Conservation (phyloP, 2,888 invertebrate genomes). For the Mythimna pallens region DNA sequence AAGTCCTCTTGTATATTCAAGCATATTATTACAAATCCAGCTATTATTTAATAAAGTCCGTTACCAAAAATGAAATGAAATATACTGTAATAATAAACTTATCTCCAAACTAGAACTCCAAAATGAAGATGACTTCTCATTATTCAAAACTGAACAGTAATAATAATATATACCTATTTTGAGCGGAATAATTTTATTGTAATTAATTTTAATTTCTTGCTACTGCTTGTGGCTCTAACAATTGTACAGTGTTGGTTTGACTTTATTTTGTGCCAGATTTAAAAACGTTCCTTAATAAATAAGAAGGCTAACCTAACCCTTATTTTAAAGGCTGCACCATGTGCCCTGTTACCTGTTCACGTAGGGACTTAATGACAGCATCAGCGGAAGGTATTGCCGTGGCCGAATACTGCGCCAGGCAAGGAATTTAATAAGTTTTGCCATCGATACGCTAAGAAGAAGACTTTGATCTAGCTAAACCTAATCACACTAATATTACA, state of each 20-base stretch:
- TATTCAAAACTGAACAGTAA: slow-evolving; percentile 9
- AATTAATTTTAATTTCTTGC: slow-evolving; percentile 16
- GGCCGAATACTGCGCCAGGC: too few species aligned
- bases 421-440: too few species aligned
- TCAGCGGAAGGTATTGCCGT: too few species aligned
- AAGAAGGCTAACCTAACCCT: too few species aligned
- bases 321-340: too few species aligned
- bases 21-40: slow-evolving; percentile 35
- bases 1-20: slow-evolving; percentile 38
- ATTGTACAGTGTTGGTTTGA: not conserved
- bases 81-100: slow-evolving; percentile 65
- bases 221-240: not conserved
- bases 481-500: too few species aligned
- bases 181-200: slow-evolving; percentile 8
- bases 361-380: too few species aligned
- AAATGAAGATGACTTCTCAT: slow-evolving; percentile 38
- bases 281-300: not conserved
- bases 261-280: not conserved
- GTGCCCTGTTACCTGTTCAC: too few species aligned
- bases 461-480: too few species aligned
- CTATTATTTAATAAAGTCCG: slow-evolving; percentile 37
- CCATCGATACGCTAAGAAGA: too few species aligned
- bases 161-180: too few species aligned
- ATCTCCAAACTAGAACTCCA: slow-evolving; percentile 55
- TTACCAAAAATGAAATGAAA: slow-evolving; percentile 49